Evolutionary conservation across 2,888 invertebrate species (phyloP), one percentile per base, ranked within the genome.

Genomic region (Watsonalla binaria): DNA sequence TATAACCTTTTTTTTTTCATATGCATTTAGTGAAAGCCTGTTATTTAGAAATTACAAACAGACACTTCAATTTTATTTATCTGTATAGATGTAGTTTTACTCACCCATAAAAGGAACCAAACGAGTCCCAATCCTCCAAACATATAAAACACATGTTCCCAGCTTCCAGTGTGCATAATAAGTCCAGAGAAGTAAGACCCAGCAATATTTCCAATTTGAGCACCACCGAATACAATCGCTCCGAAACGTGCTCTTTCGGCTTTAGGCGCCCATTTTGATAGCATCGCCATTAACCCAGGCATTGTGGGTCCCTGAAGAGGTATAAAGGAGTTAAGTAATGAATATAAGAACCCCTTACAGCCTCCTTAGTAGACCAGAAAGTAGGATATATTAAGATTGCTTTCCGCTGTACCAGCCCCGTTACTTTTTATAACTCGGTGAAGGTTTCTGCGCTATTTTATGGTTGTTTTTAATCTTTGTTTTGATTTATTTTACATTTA

Each of bases 181-280:
- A 92, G 71, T 0, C 92, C 92, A 1, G 92, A 92, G 49, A 92
- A 77, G 53, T 87, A 84, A 0, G 91, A 90, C 0, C 92, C 92
- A 24, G 90, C 86, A 4, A 92, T 91, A 60, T 92, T 92, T 14
- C 92, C 92, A 14, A 92, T 88, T 61, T 92, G 92, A 0, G 92
- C 91, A 5, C 92, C 92, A 46, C 92, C 92, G 61, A 93, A 93
- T 0, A 93, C 91, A 5, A 93, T 87, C 0, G 93, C 89, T 2
- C 93, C 92, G 14, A 93, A 79, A 45, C 91, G 78, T 0, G 92
- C 92, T 54, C 93, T 79, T 64, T 94, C 93, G 0, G 74, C 66
- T 59, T 91, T 91, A 0, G 93, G 93, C 0, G 92, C 91, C 93
- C 93, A 94, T 60, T 92, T 87, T 0, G 93, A 92, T 46, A 93